Evolutionary conservation across 2,113 vertebrate genomes (phyloP), one percentile per base, ranked within the genome.

Genomic region (Pampusana beccarii): DNA sequence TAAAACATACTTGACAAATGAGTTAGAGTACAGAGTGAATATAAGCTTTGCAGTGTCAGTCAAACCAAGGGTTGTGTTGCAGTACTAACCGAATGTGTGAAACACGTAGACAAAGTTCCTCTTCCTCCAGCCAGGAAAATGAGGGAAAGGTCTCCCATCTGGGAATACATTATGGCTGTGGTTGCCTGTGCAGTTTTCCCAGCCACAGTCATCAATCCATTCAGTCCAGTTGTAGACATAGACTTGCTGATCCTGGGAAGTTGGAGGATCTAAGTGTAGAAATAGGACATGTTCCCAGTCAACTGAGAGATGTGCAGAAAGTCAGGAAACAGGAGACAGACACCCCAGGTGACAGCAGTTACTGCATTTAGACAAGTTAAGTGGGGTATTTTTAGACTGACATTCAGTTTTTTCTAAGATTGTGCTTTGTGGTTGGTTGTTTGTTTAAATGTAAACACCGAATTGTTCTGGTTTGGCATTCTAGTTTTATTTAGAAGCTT

Each of bases 61-160:
- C 72, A 74, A 36, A 26, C 17, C 18, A 72, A 79, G n/a, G 40
- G 34, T 60, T 6, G 38, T 70, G 54, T 62, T 91, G 93, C 50
- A 64, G 67, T 80, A 96, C 98, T 96, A 86, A 99, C 99, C 99
- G 88, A 98, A 97, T 0, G 98, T 98, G 93, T 99, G 99, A 98
- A 99, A 99, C 40, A 99, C 91, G 0, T 99, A 99, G 95, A 99
- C 97, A 33, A 99, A 99, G 71, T 97, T 98, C 92, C 97, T 98
- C 83, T 90, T 98, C 42, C 97, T 98, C 99, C 99, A 98, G 80
- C 98, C 98, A 4, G 95, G 97, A 80, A 94, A 96, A 90, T 96
- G 98, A 48, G 98, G 98, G 92, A 99, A 99, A 34, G 98, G 98
- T 93, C 87, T 98, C 54, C 99, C 98, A 6, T 99, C 99, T 5